Evolutionary conservation across 1,140 invertebrate genomes (phyloP).

Genomic region (Archegozetes longisetosus): DNA sequence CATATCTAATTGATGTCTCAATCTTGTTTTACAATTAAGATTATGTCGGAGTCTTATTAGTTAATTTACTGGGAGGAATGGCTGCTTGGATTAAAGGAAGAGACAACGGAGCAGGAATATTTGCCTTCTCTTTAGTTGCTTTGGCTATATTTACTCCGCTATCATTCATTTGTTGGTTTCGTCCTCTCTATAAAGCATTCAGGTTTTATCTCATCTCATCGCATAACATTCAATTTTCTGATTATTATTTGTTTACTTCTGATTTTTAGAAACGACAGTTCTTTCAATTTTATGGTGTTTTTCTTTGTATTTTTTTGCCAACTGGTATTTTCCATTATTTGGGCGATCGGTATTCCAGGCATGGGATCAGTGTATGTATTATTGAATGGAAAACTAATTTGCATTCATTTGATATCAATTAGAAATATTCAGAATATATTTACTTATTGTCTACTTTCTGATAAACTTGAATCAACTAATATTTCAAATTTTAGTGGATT

Average conservation of each 20-base stretch:
- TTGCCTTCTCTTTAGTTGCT: constrained; percentile 78
- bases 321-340: constrained; percentile 70
- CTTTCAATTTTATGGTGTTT: constrained; percentile 99
- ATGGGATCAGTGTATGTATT: constrained; percentile 58
- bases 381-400: background rate
- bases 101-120: constrained; percentile 47
- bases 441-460: background rate
- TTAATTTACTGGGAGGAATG: constrained; percentile 71
- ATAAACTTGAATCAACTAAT: constrained; percentile 7
- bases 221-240: constrained; percentile 1
- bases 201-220: constrained; percentile 35
- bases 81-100: constrained; percentile 41
- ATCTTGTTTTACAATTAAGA: too few species aligned
- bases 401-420: background rate
- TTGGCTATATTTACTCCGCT: constrained; percentile 82
- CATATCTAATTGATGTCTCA: too few species aligned
- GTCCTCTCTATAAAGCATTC: constrained; percentile 70
- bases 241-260: constrained; percentile 20
- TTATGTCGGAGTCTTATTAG: constrained; percentile 62
- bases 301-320: constrained; percentile 99
- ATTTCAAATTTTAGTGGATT: constrained; percentile 48
- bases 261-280: constrained; percentile 77
- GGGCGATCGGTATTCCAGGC: constrained; percentile 63
- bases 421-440: background rate
- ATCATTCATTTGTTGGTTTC: constrained; percentile 94